These are phyloP conservation scores for Enteromius paludinosus DNA, from an alignment of 2,797 vertebrate genomes.

Conservation along the genomic window DNA sequence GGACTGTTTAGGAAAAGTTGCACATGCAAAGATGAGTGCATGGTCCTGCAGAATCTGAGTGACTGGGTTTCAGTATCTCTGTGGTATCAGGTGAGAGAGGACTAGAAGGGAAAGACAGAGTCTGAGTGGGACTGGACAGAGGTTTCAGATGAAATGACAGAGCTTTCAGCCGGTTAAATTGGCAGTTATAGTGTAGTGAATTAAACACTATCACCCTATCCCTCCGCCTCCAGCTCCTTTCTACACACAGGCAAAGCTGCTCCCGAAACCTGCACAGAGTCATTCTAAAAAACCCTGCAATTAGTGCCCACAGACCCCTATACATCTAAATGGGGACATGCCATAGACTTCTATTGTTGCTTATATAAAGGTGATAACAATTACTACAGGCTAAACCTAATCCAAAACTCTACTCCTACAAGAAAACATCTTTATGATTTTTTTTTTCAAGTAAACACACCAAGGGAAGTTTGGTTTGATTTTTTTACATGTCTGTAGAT, in stretches of 20 bases:
- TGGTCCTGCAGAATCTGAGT: background rate
- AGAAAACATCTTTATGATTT: background rate
- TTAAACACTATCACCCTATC: slow-evolving; percentile 56
- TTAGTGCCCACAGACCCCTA: slow-evolving; percentile 25
- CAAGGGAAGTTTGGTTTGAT: background rate
- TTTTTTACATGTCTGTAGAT: background rate
- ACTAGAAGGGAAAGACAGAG: slow-evolving; percentile 19
- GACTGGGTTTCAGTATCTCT: slow-evolving; percentile 6
- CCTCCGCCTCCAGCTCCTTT: slow-evolving; percentile 23
- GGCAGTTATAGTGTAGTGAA: slow-evolving; percentile 50
- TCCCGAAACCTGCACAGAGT: slow-evolving; percentile 47
- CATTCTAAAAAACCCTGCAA: slow-evolving; percentile 50
- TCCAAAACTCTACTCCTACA: background rate
- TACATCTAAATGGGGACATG: slow-evolving; percentile 20
- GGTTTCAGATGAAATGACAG: slow-evolving; percentile 52
- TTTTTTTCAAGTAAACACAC: background rate
- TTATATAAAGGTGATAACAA: background rate
- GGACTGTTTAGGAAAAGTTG: background rate
- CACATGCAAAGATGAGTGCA: background rate
- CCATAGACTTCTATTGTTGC: slow-evolving; percentile 1
- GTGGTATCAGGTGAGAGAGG: slow-evolving; percentile 17
- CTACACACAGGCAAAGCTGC: slow-evolving; percentile 6
- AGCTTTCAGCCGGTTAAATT: slow-evolving; percentile 50
- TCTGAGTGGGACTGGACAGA: background rate
- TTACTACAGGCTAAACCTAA: background rate